Evolutionary conservation across 1,140 invertebrate genomes (phyloP).

Genomic region (Heliconius eleuchia): DNA sequence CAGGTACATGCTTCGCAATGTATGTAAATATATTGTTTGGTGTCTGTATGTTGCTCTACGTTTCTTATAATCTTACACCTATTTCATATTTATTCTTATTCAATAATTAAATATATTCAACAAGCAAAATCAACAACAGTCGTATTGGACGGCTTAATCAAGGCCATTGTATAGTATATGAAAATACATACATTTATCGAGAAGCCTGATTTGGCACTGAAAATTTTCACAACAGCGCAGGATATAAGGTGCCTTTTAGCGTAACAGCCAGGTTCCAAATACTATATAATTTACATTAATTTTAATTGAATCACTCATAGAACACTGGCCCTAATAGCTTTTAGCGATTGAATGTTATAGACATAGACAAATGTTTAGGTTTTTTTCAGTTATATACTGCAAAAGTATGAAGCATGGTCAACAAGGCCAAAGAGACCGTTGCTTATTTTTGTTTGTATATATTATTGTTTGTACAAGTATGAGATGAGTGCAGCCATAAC

Average conservation of each 20-base stretch:
- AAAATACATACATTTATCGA: constrained; percentile 12
- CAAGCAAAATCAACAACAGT: constrained; percentile 43
- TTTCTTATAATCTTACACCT: not conserved
- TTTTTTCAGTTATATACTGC: not conserved
- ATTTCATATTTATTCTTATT: constrained; percentile 24
- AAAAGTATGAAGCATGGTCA: constrained; percentile 1
- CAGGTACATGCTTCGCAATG: constrained; percentile 7
- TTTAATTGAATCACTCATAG: not conserved
- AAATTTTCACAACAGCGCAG: constrained; percentile 8
- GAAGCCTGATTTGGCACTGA: constrained; percentile 24
- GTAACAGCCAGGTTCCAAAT: constrained; percentile 1
- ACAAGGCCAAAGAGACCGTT: constrained; percentile 1
- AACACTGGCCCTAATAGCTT: constrained; percentile 8
- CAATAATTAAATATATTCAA: constrained; percentile 17
- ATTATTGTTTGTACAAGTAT: constrained; percentile 69
- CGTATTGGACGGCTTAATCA: constrained; percentile 45
- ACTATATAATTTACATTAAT: not conserved
- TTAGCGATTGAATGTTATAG: not conserved
- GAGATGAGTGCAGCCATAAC: constrained; percentile 58
- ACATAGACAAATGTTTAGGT: not conserved
- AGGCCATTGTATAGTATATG: constrained; percentile 21
- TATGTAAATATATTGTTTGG: not conserved
- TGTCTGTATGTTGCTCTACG: not conserved
- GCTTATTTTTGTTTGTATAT: not conserved
- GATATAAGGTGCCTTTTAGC: not conserved